Percentiles rank a stretch among this genome's conserved stretches.
These are phyloP conservation scores for Phaonia tiefii DNA, from an alignment of 2,888 invertebrate species.

Conservation along the genomic window DNA sequence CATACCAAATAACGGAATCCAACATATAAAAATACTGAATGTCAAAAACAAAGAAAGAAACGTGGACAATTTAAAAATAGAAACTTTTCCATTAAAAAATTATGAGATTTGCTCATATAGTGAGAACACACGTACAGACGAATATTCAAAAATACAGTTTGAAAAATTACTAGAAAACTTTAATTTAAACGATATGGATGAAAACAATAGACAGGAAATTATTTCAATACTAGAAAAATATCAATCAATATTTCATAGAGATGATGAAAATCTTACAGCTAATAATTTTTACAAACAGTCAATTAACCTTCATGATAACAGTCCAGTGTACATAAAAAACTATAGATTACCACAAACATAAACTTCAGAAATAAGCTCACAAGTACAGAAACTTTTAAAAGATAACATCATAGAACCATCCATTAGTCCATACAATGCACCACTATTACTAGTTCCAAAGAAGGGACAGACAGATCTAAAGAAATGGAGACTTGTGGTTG, in stretches of 20 bases:
- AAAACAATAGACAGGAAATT: slow-evolving; percentile 13
- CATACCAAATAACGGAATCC: slow-evolving; percentile 21
- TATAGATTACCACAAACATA: slow-evolving; percentile 18
- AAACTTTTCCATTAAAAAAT: slow-evolving; percentile 9
- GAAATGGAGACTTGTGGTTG: slow-evolving; percentile 39
- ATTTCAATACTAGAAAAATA: slow-evolving; percentile 10
- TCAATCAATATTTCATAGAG: slow-evolving; percentile 34
- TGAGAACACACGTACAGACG: neutral
- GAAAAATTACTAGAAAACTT: slow-evolving; percentile 13
- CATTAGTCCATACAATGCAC: slow-evolving; percentile 28
- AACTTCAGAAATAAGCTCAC: neutral
- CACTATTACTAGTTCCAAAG: slow-evolving; percentile 27
- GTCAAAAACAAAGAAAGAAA: neutral
- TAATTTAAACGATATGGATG: slow-evolving; percentile 17
- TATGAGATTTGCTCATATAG: slow-evolving; percentile 13
- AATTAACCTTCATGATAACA: slow-evolving; percentile 27
- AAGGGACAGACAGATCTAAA: slow-evolving; percentile 31
- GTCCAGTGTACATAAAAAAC: slow-evolving; percentile 22
- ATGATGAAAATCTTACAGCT: slow-evolving; percentile 34
- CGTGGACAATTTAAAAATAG: slow-evolving; percentile 6
- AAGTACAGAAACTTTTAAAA: slow-evolving; percentile 18
- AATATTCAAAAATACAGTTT: slow-evolving; percentile 1
- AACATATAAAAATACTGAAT: slow-evolving; percentile 44
- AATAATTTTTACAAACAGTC: slow-evolving; percentile 45
- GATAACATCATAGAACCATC: slow-evolving; percentile 27